A percentile compares a stretch with the other conserved stretches of the same genome.
phyloP scores from a whole-genome alignment of 2,888 invertebrate genomes.

The Torymus auratus region DNA sequence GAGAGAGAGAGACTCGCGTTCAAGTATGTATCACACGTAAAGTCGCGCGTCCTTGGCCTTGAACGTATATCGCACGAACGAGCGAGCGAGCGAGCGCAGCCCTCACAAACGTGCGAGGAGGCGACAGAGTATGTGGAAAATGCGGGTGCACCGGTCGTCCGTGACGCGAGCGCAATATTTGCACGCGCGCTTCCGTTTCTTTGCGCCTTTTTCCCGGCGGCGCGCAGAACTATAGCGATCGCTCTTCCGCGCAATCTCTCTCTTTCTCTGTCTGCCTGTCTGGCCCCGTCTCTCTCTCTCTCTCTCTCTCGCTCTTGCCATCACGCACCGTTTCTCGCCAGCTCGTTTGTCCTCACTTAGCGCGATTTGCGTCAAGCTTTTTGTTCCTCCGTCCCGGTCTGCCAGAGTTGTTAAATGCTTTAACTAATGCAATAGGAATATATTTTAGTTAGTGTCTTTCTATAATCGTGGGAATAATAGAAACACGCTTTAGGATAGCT shows the following conservation, averaged over 20 bases:
- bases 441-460: no score
- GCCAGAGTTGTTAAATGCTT: neutral
- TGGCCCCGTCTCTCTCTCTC: neutral
- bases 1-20: constrained; percentile 46
- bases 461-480: no score
- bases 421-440: no score
- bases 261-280: neutral
- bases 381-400: no score
- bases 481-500: no score
- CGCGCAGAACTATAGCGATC: neutral
- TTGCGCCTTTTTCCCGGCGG: constrained; percentile 50
- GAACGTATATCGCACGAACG: constrained; percentile 63
- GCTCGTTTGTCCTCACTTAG: neutral
- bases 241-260: neutral
- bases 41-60: constrained; percentile 69
- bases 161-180: constrained; percentile 64
- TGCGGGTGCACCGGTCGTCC: constrained; percentile 73
- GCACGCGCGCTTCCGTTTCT: constrained; percentile 59
- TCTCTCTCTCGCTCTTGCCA: neutral
- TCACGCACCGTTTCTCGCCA: neutral
- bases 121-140: constrained; percentile 67
- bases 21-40: constrained; percentile 66
- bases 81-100: neutral
- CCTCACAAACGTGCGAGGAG: constrained; percentile 46
- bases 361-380: neutral